These are phyloP conservation scores for Xyrichtys novacula DNA, from an alignment of 2,797 vertebrate genomes.

Conservation along the genomic window DNA sequence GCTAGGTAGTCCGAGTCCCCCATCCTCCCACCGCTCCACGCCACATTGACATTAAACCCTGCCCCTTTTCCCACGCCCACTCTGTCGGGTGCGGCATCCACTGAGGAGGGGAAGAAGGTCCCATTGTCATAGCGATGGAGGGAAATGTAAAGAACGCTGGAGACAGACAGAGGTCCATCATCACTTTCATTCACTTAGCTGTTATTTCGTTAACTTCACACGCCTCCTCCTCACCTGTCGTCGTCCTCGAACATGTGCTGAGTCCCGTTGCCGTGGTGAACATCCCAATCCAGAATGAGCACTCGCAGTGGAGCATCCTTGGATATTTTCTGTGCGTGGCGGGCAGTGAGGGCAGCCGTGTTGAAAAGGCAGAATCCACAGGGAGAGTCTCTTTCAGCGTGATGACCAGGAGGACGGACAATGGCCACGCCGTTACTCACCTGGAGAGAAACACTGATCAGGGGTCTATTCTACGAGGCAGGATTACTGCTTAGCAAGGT, in stretches of 20 bases:
- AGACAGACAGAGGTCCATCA: conserved; percentile 2
- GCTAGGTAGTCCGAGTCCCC: conserved; percentile 90
- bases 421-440: conserved; percentile 88
- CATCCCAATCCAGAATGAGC: conserved; percentile 93
- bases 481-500: no score
- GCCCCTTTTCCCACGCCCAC: conserved; percentile 83
- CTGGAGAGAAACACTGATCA: no score
- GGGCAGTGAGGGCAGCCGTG: conserved; percentile 88
- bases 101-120: conserved; percentile 89
- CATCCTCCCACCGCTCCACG: conserved; percentile 88
- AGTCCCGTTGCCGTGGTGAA: conserved; percentile 94
- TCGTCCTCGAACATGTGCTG: conserved; percentile 93
- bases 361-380: conserved; percentile 96
- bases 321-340: conserved; percentile 86
- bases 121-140: conserved; percentile 92
- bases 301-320: conserved; percentile 78
- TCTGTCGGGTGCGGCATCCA: conserved; percentile 82
- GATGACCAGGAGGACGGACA: conserved; percentile 92
- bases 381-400: conserved; percentile 86
- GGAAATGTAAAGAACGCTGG: conserved; percentile 91
- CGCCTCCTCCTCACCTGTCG: conserved; percentile 80
- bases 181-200: neutral
- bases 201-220: neutral
- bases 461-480: no score
- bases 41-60: conserved; percentile 92